These are phyloP conservation scores for Pandemis heparana DNA, from an alignment of 2,888 invertebrate species.

Conservation along the genomic window DNA sequence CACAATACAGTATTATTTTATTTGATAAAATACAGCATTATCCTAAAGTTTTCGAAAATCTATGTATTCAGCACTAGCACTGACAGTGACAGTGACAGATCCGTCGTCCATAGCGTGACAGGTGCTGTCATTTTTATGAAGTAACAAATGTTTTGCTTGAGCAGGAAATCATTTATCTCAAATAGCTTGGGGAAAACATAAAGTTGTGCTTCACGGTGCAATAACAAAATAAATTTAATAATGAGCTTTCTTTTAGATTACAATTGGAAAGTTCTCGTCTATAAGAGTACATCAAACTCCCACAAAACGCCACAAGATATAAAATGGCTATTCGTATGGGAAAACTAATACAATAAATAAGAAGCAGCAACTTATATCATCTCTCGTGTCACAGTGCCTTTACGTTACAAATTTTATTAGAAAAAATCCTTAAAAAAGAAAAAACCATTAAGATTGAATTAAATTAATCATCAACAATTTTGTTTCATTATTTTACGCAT, in stretches of 20 bases:
- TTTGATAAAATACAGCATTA: not conserved
- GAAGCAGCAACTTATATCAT: not conserved
- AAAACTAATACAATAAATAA: no score
- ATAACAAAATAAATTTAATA: not conserved
- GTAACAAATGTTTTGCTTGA: no score
- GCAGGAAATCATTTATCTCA: slow-evolving; percentile 10
- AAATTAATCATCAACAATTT: not conserved
- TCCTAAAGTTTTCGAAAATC: no score
- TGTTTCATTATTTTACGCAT: not conserved
- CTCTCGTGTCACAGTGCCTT: not conserved
- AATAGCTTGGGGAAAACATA: slow-evolving; percentile 13
- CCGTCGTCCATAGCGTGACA: not conserved
- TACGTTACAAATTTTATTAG: not conserved
- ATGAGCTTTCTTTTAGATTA: not conserved
- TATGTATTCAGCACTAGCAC: no score
- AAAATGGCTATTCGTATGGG: not conserved
- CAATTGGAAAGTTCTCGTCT: not conserved
- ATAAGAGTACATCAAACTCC: not conserved
- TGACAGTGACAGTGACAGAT: not conserved
- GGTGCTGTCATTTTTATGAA: not conserved
- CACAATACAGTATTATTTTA: not conserved
- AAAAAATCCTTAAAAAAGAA: not conserved
- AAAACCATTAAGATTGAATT: not conserved
- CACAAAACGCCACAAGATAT: not conserved
- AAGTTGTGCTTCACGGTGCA: not conserved